Percentiles rank a stretch among this genome's conserved stretches.
Conservation (phyloP, 2,113 vertebrate genomes). For the Leucoraja erinaceus region DNA sequence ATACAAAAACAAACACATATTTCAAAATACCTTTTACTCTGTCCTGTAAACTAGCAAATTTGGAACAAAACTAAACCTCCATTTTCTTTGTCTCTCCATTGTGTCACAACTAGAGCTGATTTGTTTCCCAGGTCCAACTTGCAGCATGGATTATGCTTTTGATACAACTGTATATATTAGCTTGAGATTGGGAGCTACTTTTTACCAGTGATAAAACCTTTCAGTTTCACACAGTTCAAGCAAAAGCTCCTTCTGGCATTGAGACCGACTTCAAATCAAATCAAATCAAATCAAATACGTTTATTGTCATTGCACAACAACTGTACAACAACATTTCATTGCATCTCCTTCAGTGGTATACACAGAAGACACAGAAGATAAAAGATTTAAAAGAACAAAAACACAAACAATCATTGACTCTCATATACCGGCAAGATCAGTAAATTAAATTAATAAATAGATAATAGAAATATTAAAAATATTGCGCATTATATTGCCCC, state of each 20-base stretch:
- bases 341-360: too few species aligned
- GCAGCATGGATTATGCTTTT: background rate
- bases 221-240: background rate
- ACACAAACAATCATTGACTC: too few species aligned
- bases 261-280: too few species aligned
- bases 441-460: too few species aligned
- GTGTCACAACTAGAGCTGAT: background rate
- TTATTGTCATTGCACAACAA: too few species aligned
- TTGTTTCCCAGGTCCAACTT: background rate
- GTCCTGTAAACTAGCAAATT: background rate
- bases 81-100: background rate
- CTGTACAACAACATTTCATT: too few species aligned
- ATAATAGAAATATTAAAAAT: too few species aligned
- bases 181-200: background rate
- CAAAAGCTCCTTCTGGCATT: background rate
- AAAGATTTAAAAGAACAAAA: too few species aligned
- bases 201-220: background rate
- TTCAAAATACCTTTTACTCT: background rate
- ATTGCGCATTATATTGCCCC: too few species aligned
- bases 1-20: background rate
- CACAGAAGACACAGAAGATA: too few species aligned
- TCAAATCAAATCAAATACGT: too few species aligned
- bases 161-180: background rate
- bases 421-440: too few species aligned
- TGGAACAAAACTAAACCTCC: background rate